phyloP scores from a whole-genome alignment of 2,797 vertebrate species.

The Chelon labrosus region DNA sequence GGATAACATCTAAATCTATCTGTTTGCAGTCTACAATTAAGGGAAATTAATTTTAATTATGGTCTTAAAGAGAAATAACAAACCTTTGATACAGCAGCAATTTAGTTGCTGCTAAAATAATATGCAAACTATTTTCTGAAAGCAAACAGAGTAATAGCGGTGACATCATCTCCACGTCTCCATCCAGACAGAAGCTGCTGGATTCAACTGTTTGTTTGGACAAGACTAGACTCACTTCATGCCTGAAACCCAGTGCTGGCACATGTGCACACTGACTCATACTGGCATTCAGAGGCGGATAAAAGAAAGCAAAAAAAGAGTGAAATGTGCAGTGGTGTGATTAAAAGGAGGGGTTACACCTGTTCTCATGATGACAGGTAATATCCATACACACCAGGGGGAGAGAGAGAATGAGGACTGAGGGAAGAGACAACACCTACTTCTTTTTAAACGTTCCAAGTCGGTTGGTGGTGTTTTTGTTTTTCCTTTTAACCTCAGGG shows the following conservation, averaged over 20 bases:
- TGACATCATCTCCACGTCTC: constrained; percentile 58
- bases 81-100: constrained; percentile 20
- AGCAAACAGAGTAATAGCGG: constrained; percentile 48
- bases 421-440: constrained; percentile 22
- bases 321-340: not conserved
- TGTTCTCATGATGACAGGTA: constrained; percentile 24
- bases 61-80: constrained; percentile 30
- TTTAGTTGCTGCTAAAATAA: constrained; percentile 29
- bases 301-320: constrained; percentile 6
- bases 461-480: not conserved
- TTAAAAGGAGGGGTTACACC: constrained; percentile 36
- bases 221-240: constrained; percentile 49
- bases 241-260: constrained; percentile 47
- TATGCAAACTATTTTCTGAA: constrained; percentile 29
- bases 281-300: constrained; percentile 10
- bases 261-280: constrained; percentile 30
- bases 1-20: not conserved
- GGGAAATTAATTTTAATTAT: constrained; percentile 17
- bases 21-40: not conserved
- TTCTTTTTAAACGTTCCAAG: constrained; percentile 24
- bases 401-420: too few species aligned
- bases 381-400: constrained; percentile 23
- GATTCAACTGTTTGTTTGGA: constrained; percentile 61
- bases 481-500: constrained; percentile 1
- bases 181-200: constrained; percentile 60